phyloP scores from a whole-genome alignment of 2,797 vertebrate species.

The Scleropages formosus region DNA sequence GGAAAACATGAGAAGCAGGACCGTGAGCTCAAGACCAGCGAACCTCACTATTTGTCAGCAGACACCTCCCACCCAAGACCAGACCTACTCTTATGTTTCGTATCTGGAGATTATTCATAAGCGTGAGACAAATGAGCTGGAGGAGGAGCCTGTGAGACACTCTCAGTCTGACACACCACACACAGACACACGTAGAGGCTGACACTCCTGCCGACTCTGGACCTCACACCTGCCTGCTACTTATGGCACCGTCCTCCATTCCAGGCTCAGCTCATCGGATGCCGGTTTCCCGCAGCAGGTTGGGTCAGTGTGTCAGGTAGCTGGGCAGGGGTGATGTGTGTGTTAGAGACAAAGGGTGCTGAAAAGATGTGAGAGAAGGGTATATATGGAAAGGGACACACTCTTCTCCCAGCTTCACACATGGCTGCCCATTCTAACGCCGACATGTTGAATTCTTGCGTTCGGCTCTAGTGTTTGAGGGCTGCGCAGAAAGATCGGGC shows the following conservation, averaged over 20 bases:
- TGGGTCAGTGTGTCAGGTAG: slow-evolving; percentile 58
- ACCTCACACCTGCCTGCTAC: slow-evolving; percentile 52
- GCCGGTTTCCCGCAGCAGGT: slow-evolving; percentile 33
- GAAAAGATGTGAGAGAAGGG: slow-evolving; percentile 36
- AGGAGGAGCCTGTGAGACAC: slow-evolving; percentile 3
- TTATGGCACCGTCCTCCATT: slow-evolving; percentile 44
- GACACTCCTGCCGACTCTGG: background rate
- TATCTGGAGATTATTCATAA: background rate
- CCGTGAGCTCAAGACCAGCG: no score
- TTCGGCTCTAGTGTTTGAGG: slow-evolving; percentile 31
- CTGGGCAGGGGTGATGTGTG: background rate
- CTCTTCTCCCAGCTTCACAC: slow-evolving; percentile 54
- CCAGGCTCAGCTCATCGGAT: slow-evolving; percentile 51
- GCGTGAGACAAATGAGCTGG: background rate
- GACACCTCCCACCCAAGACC: background rate
- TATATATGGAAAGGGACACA: slow-evolving; percentile 33
- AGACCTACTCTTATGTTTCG: background rate
- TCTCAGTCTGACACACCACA: slow-evolving; percentile 30
- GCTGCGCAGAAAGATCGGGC: background rate
- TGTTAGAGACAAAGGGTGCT: background rate
- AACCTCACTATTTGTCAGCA: background rate
- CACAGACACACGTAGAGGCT: slow-evolving; percentile 37
- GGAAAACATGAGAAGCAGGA: background rate
- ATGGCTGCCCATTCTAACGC: slow-evolving; percentile 57
- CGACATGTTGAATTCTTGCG: slow-evolving; percentile 47